Evolutionary conservation across 2,888 invertebrate species (phyloP), one percentile per base, ranked within the genome.

Genomic region (Orgyia antiqua): DNA sequence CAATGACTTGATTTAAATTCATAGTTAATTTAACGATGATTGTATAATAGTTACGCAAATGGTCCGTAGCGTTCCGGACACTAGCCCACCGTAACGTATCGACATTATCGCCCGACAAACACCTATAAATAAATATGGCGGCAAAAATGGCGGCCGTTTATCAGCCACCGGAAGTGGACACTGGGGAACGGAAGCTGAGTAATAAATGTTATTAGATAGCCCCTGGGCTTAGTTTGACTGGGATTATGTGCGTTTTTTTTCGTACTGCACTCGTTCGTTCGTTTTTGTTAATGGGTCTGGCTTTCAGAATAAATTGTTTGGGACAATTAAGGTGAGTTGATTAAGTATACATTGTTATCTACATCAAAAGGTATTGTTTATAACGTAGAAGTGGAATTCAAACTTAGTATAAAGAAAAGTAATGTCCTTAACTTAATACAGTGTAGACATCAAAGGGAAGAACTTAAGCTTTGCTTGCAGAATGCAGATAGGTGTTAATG

Each of bases 181-280:
- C 83, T 68, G 68, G 87, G 87, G 87, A 83, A 69, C 66, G 68
- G 69, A 66, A 68, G 68, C 68, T 51, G 66, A 62, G 82, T 82
- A 83, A 86, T 86, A 87, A 87, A 87, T 84, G 86, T 84, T 86
- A 86, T 86, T 86, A 84, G 84, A 84, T 84, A 83, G 84, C 84
- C 82, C 65, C 68, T 58, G 82, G 86, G 84, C 80, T 84, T 84
- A 86, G 83, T 84, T 75, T 62, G 50, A 63, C 60, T 58, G 47
- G 62, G 70, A 68, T 73, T 76, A 63, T 66, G 54, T 52, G 45
- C 32, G 39, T 51, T 82, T 83, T 79, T 83, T 80, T 71, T 59
- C 15, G 63, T 62, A 67, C 66, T 78, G 70, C 74, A 74, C 71
- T 72, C 68, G 59, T 57, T 62, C 59, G 60, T 50, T 56, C 65